phyloP scores from a whole-genome alignment of 2,113 vertebrate species.

The Anolis carolinensis region DNA sequence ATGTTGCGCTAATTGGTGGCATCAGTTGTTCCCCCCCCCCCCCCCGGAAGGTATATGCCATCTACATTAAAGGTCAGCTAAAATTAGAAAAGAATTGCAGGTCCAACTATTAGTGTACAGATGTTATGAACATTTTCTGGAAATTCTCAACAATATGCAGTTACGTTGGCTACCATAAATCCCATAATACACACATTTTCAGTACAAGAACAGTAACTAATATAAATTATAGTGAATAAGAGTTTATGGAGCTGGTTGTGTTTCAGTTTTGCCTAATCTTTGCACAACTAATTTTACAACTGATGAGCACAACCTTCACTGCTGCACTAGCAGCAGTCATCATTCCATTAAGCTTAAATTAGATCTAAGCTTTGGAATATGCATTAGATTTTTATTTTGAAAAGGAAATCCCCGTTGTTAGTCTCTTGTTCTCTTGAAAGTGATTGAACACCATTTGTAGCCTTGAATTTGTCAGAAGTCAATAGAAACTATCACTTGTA shows the following conservation, averaged over 20 bases:
- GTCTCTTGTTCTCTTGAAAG: constrained; percentile 10
- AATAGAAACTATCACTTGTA: background rate
- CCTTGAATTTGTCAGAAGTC: background rate
- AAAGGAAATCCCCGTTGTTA: background rate
- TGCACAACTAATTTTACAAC: no score
- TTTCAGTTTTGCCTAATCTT: no score
- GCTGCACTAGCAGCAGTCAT: no score
- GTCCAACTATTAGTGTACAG: background rate
- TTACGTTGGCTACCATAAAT: no score
- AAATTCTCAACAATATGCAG: constrained; percentile 29
- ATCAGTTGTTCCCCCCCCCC: constrained; percentile 46
- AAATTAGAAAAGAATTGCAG: background rate
- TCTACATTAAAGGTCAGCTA: background rate
- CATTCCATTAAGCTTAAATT: no score
- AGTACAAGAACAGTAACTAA: no score
- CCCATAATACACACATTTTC: no score
- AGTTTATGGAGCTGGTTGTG: no score
- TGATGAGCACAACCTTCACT: no score
- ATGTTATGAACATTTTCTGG: constrained; percentile 7
- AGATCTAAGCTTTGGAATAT: no score
- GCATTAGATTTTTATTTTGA: constrained; percentile 1
- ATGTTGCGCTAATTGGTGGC: constrained; percentile 33
- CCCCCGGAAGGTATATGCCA: constrained; percentile 23
- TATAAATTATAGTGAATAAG: no score
- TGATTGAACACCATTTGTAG: background rate